Evolutionary conservation across 2,888 invertebrate species (phyloP).

Genomic region (Andrena hattorfiana): DNA sequence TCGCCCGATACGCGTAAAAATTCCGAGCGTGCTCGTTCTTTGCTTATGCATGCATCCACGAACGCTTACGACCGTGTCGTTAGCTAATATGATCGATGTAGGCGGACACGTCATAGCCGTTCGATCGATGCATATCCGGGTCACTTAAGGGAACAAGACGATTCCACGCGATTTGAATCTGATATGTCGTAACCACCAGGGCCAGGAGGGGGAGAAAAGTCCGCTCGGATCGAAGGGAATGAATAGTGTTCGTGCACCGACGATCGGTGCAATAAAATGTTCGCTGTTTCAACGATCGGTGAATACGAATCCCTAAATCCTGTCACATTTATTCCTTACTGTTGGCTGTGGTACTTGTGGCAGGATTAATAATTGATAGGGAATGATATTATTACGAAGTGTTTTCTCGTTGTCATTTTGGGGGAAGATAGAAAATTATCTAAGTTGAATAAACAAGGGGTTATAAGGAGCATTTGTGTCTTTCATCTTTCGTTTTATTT

Average conservation of each 20-base stretch:
- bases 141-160: slow-evolving; percentile 34
- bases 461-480: too few species aligned
- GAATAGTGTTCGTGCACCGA: slow-evolving; percentile 14
- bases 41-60: slow-evolving; percentile 15
- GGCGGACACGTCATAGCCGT: background rate
- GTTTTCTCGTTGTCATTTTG: background rate
- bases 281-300: slow-evolving; percentile 13
- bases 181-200: slow-evolving; percentile 19
- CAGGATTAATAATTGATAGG: slow-evolving; percentile 13
- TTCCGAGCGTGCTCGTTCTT: slow-evolving; percentile 15
- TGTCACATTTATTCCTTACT: slow-evolving; percentile 7
- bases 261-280: slow-evolving; percentile 1
- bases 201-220: background rate
- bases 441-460: too few species aligned
- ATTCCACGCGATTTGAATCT: slow-evolving; percentile 32
- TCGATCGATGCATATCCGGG: slow-evolving; percentile 15
- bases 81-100: slow-evolving; percentile 40
- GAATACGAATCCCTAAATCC: background rate
- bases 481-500: too few species aligned
- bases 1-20: slow-evolving; percentile 16
- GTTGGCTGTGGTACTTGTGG: background rate
- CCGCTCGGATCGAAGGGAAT: background rate
- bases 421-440: background rate
- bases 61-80: slow-evolving; percentile 25
- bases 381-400: background rate